Evolutionary conservation across 1,140 invertebrate genomes (phyloP).

Genomic region (Eulimnadia texana): DNA sequence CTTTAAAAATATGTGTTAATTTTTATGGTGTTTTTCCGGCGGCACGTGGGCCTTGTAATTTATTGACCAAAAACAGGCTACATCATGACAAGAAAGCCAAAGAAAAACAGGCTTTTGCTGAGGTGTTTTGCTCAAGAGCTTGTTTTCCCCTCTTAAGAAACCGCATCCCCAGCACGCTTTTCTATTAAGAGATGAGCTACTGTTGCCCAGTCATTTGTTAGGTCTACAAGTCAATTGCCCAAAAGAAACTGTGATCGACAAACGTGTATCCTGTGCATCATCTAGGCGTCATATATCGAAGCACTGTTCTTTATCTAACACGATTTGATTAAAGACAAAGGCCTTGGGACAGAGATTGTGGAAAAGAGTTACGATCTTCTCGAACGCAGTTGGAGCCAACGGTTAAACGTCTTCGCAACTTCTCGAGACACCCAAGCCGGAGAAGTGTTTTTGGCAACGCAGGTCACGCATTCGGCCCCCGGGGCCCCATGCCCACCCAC

Average conservation of each 20-base stretch:
- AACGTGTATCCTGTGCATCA: too few relatives aligned
- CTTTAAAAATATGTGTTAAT: background rate
- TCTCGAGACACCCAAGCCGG: background rate
- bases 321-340: background rate
- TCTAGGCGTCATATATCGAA: too few relatives aligned
- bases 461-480: background rate
- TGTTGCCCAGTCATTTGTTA: background rate
- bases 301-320: too few relatives aligned
- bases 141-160: background rate
- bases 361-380: background rate
- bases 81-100: background rate
- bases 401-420: background rate
- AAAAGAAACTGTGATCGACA: too few relatives aligned
- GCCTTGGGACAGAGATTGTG: background rate
- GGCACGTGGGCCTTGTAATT: background rate
- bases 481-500: too few relatives aligned
- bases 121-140: background rate
- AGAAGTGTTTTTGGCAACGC: background rate
- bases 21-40: background rate
- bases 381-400: background rate
- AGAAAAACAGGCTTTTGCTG: background rate
- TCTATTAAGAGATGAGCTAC: background rate
- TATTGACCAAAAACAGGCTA: background rate
- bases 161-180: too few relatives aligned
- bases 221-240: too few relatives aligned